These are phyloP conservation scores for Rhinolophus ferrumequinum DNA, from an alignment of 2,113 vertebrate species.

Conservation along the genomic window DNA sequence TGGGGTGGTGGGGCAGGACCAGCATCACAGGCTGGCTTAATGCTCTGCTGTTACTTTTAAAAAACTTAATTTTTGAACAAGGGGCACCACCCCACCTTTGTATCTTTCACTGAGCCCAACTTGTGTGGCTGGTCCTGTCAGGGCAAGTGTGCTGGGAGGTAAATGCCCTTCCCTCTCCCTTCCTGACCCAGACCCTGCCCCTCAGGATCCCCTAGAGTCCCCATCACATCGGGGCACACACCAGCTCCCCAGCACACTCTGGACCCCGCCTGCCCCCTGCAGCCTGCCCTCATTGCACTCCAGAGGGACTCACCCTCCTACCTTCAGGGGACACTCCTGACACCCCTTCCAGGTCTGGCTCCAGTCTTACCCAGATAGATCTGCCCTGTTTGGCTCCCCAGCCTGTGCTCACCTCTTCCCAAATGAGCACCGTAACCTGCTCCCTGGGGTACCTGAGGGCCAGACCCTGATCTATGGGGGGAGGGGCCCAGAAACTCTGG, in stretches of 20 bases:
- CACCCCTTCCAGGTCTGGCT: not conserved
- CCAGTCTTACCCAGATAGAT: not conserved
- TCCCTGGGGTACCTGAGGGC: not conserved
- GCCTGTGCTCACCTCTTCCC: not conserved
- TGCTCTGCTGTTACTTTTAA: not conserved
- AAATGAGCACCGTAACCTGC: not conserved
- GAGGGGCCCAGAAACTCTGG: not conserved
- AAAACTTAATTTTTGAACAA: not conserved
- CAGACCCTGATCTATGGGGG: not conserved
- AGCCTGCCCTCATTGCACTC: not conserved
- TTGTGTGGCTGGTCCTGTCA: rapidly evolving
- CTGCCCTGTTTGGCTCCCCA: not conserved
- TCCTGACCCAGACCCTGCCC: not conserved
- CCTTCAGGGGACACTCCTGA: not conserved
- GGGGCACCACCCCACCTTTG: too few species aligned
- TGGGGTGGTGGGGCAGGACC: not conserved
- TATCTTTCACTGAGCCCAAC: not conserved
- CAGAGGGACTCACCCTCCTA: not conserved
- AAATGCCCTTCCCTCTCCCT: not conserved
- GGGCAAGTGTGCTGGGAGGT: too few species aligned
- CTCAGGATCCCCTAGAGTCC: not conserved
- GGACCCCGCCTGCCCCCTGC: not conserved
- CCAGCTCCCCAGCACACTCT: not conserved
- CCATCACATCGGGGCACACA: not conserved
- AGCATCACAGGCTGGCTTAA: not conserved